Base-by-base conservation (phyloP, 2,888 invertebrate species). In the Parnassius smintheus region DNA sequence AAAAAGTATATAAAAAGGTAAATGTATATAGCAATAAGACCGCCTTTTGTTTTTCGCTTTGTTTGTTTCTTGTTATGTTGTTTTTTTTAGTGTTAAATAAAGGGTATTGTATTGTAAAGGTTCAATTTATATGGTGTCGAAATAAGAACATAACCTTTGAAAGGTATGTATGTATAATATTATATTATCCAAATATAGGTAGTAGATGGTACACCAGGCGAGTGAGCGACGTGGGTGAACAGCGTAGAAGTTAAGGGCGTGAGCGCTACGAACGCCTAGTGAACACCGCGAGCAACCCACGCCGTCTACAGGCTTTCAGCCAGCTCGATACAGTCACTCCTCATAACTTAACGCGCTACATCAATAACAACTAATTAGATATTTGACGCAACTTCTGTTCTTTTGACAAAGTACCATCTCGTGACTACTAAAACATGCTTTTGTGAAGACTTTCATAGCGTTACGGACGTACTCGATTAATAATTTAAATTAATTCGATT, bases 201-300 rank as follows among this genome's bases (percentile, higher is more conserved):
- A 55, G 56, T 52, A 42, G 63, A 46, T 46, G 42, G 46, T 51
- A 58, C 49, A 58, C 48, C 35, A 18, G 46, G 53, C 49, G 44
- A 48, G 22, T 44, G 51, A n/a, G 41, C 48, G 52, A 35, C 42
- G 54, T 45, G 63, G 55, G 55, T 56, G 63, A 45, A 13, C 61
- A 42, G 59, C 59, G 62, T 62, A 62, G 62, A 54, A 44, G 54
- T 54, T 54, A 9, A 45, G 58, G 61, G 58, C 57, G 58, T 25
- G 58, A 44, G 50, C 53, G 62, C 62, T 58, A 58, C 62, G 62
- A 11, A 13, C 46, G 22, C 22, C 45, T 10, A 25, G 25, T 25
- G 61, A 50, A 9, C 13, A 48, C 48, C 48, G 13, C 48, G 13
- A 12, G n/a, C n/a, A 12, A 12, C 48, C 48, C 48, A 48, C 18